Percentiles rank a stretch among this genome's conserved stretches.
These are phyloP conservation scores for Phrynosoma platyrhinos DNA, from an alignment of 2,113 vertebrate genomes.

Conservation along the genomic window DNA sequence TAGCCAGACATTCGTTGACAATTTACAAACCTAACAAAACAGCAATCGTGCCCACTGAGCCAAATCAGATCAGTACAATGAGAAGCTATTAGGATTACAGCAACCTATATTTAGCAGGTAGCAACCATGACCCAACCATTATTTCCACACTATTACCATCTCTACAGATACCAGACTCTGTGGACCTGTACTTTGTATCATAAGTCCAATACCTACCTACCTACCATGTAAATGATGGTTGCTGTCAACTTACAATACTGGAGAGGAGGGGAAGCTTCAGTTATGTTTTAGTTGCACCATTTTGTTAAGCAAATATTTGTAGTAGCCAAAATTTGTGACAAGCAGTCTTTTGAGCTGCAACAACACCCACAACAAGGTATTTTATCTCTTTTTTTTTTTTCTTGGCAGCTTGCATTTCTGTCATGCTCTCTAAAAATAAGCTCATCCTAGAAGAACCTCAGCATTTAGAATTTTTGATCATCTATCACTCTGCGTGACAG, in stretches of 20 bases:
- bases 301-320: background rate
- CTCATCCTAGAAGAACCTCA: background rate
- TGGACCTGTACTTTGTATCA: background rate
- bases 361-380: background rate
- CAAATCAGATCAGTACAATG: too few relatives aligned
- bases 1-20: background rate
- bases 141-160: background rate
- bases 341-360: background rate
- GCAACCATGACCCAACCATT: background rate
- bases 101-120: background rate
- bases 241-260: background rate
- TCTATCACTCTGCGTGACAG: background rate
- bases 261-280: background rate
- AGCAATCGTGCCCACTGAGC: background rate
- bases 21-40: background rate
- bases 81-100: fast-evolving
- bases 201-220: background rate
- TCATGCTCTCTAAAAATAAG: too few relatives aligned
- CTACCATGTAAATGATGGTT: background rate
- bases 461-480: background rate
- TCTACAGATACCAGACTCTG: background rate
- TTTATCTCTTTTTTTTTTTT: background rate
- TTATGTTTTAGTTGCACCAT: background rate
- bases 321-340: background rate
- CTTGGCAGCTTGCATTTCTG: background rate